phyloP scores from a whole-genome alignment of 1,140 invertebrate genomes.

The Drepana arcuata region DNA sequence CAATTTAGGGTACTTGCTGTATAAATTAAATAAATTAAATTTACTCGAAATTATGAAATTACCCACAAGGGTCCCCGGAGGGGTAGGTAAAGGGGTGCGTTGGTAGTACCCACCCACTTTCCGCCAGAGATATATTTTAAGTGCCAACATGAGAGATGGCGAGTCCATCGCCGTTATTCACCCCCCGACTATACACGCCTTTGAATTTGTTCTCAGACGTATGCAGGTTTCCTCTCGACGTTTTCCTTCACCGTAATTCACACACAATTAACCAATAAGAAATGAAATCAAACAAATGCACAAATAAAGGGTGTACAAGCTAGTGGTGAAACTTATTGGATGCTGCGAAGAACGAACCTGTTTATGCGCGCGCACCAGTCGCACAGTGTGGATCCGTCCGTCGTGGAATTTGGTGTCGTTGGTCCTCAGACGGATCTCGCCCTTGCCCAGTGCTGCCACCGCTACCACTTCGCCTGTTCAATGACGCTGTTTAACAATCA shows the following conservation, averaged over 20 bases:
- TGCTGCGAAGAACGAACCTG: slow-evolving; percentile 25
- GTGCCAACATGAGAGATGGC: no score
- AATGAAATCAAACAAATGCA: background rate
- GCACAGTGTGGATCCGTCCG: slow-evolving; percentile 75
- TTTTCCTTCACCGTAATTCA: no score
- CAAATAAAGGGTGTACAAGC: background rate
- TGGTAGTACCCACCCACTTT: background rate
- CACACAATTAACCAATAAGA: background rate
- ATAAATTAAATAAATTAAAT: background rate
- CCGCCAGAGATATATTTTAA: background rate
- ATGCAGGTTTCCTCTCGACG: no score
- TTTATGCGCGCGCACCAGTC: slow-evolving; percentile 61
- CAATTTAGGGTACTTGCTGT: background rate
- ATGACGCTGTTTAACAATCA: no score
- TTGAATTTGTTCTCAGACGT: no score
- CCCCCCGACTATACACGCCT: no score
- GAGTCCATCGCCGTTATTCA: no score
- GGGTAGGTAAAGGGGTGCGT: background rate
- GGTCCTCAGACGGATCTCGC: slow-evolving; percentile 74
- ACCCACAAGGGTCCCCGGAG: background rate
- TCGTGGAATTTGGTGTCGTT: slow-evolving; percentile 76
- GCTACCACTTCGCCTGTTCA: slow-evolving; percentile 45
- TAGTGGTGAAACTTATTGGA: background rate
- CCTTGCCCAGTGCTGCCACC: slow-evolving; percentile 78
- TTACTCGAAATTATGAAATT: background rate